A percentile compares a stretch with the other conserved stretches of the same genome.
Evolutionary conservation across 1,140 invertebrate species (phyloP).

Genomic region (Eriosoma lanigerum): DNA sequence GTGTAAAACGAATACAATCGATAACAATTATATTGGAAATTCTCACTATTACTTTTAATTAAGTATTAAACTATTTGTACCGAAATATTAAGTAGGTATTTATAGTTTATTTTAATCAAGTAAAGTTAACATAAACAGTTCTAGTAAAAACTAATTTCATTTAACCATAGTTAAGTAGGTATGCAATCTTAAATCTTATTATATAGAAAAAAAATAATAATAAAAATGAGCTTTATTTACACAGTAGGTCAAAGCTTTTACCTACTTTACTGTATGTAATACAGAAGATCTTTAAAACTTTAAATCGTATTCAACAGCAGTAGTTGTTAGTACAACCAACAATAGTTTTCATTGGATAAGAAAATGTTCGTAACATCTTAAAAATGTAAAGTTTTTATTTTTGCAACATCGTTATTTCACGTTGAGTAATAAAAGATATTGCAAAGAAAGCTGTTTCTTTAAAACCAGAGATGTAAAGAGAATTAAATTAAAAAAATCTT

Average conservation of each 20-base stretch:
- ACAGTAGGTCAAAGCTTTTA: neutral
- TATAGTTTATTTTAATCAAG: too few species aligned
- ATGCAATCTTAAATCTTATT: too few species aligned
- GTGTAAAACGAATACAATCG: too few species aligned
- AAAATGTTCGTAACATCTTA: neutral
- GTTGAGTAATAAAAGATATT: neutral
- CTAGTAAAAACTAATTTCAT: too few species aligned
- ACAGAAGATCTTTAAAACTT: slow-evolving; percentile 14
- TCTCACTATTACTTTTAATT: too few species aligned
- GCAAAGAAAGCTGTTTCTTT: neutral
- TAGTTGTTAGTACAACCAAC: neutral
- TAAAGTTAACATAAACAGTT: too few species aligned
- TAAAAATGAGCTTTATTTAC: neutral
- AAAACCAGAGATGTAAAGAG: slow-evolving; percentile 2
- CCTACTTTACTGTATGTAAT: neutral
- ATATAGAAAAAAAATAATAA: too few species aligned
- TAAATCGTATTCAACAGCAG: slow-evolving; percentile 3
- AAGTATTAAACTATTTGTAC: too few species aligned
- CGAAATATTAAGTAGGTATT: too few species aligned
- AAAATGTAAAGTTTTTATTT: neutral
- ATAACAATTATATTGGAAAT: too few species aligned
- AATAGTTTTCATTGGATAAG: neutral
- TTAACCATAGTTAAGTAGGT: too few species aligned
- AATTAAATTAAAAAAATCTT: slow-evolving; percentile 6
- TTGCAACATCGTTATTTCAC: neutral